Evolutionary conservation across 2,113 vertebrate species (phyloP).

Genomic region (Zeus faber): DNA sequence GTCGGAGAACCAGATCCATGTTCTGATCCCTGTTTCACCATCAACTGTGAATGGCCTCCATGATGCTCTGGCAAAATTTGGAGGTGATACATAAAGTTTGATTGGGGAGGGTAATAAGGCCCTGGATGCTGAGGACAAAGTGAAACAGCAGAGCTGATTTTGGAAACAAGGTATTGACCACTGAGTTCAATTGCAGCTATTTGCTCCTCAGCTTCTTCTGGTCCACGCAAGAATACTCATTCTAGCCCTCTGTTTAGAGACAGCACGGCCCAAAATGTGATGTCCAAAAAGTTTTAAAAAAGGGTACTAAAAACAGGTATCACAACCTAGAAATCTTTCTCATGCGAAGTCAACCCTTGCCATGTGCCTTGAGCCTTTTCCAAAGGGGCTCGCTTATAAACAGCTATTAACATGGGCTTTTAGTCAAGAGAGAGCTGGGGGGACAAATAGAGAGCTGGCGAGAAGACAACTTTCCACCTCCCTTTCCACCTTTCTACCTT

Average conservation of each 20-base stretch:
- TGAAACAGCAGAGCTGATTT: conserved; percentile 43
- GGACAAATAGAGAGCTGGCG: conserved; percentile 35
- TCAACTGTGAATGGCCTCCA: no score
- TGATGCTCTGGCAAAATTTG: no score
- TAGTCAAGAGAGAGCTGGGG: conserved; percentile 30
- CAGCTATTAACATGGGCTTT: conserved; percentile 57
- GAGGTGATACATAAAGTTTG: no score
- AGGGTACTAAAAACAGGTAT: no score
- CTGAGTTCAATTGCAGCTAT: conserved; percentile 27
- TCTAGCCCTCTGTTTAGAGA: no score
- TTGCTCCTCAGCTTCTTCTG: conserved; percentile 26
- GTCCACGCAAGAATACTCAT: no score
- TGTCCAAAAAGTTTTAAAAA: no score
- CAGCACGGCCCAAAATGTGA: conserved; percentile 24
- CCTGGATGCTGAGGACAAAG: not conserved
- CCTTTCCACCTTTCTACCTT: no score
- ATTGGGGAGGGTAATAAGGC: no score
- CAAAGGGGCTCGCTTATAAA: conserved; percentile 59
- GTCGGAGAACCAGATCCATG: no score
- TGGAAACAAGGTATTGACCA: conserved; percentile 33
- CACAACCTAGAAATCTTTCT: conserved; percentile 15
- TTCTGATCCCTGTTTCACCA: no score
- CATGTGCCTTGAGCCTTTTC: conserved; percentile 52
- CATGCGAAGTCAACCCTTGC: conserved; percentile 21
- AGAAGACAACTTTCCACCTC: conserved; percentile 40